phyloP scores from a whole-genome alignment of 2,113 vertebrate genomes.

The Rallus limicola region DNA sequence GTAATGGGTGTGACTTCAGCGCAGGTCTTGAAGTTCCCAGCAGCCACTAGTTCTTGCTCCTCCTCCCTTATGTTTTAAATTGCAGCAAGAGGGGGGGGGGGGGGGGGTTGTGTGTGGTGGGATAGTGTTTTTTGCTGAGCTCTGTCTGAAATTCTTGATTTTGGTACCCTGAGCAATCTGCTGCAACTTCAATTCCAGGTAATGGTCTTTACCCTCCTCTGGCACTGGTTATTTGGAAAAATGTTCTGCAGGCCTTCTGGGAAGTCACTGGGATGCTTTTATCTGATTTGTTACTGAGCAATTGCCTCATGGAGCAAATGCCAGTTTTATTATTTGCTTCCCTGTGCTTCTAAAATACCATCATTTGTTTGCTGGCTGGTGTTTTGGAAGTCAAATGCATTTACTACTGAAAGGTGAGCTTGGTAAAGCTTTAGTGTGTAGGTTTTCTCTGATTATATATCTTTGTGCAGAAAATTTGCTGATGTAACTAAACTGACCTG shows the following conservation, averaged over 20 bases:
- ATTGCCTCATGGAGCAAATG: neutral
- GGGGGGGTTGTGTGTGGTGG: rapidly evolving
- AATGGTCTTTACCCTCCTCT: neutral
- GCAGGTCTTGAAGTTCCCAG: neutral
- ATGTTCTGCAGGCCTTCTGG: neutral
- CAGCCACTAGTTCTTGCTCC: neutral
- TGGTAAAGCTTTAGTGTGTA: neutral
- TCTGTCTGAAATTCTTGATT: neutral
- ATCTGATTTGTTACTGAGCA: neutral
- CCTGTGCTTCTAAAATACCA: neutral
- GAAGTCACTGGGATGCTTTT: neutral
- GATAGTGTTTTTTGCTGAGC: neutral
- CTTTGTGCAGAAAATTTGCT: neutral
- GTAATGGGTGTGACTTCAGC: neutral
- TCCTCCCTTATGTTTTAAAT: neutral
- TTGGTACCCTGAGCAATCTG: neutral
- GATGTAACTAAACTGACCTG: neutral
- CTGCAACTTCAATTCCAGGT: neutral
- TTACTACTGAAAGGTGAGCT: neutral
- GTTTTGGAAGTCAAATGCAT: neutral
- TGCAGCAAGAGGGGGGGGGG: neutral
- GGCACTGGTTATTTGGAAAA: neutral
- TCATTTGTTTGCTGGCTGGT: neutral
- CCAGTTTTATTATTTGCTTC: neutral
- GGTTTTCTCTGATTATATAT: neutral